These are phyloP conservation scores for Brienomyrus longianalis DNA, from an alignment of 2,113 vertebrate genomes.

Conservation along the genomic window DNA sequence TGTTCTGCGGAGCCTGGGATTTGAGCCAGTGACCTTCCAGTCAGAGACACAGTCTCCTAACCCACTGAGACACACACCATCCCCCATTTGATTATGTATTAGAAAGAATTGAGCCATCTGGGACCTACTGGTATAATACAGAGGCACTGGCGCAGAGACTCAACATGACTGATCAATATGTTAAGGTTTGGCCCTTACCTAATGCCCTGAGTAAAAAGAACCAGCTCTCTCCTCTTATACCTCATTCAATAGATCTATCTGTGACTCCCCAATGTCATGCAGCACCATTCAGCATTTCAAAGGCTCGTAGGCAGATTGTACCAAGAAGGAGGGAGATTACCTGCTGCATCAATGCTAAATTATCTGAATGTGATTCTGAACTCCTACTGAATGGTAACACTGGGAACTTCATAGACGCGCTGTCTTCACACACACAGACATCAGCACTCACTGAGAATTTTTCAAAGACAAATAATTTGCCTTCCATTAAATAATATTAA, in stretches of 20 bases:
- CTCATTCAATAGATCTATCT: not conserved
- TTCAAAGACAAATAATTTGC: not conserved
- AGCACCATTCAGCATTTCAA: not conserved
- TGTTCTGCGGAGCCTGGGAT: not conserved
- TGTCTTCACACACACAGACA: not conserved
- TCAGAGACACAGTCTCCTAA: not conserved
- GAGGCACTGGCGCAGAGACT: not conserved
- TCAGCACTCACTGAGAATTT: not conserved
- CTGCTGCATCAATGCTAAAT: not conserved
- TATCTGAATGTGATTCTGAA: not conserved
- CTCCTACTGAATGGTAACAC: not conserved
- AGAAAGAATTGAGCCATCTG: not conserved
- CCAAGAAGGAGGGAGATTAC: not conserved
- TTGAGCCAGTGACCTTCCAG: not conserved
- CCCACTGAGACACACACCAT: not conserved
- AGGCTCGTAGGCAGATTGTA: not conserved
- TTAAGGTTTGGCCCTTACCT: not conserved
- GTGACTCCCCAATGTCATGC: not conserved
- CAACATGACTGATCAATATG: not conserved
- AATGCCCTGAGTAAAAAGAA: not conserved
- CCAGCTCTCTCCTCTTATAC: not conserved
- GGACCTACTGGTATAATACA: not conserved
- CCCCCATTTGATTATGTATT: not conserved
- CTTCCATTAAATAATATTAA: not conserved
- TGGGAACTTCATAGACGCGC: not conserved